Evolutionary conservation across 2,888 invertebrate species (phyloP), one percentile per base, ranked within the genome.

Genomic region (Sinelater perroti): DNA sequence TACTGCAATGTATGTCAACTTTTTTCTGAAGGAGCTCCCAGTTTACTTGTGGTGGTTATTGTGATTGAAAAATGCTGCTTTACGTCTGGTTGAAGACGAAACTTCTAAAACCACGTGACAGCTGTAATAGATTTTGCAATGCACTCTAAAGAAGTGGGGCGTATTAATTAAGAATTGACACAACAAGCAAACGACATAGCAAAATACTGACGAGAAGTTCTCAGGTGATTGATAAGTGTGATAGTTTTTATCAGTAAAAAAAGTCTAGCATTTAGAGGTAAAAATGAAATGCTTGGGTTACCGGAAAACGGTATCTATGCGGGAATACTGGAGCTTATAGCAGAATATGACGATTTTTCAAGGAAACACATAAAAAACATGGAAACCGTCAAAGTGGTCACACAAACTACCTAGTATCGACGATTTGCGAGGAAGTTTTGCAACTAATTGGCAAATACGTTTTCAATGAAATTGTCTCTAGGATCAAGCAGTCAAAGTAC

Each of bases 131-230:
- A 1, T 14, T 8, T 31, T 11, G 20, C 14, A 10, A 21, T 8
- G 2, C 40, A 24, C 24, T 5, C 20, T 6, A 21, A 24, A 10
- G 16, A 11, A 20, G 1, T 40, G 4, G 40, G 40, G 7, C 40
- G 40, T 24, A 40, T 40, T 40, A 24, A 40, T 10, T 1, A 2
- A 6, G 16, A 40, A 2, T 3, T 40, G 2, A 7, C 3, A 21
- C 2, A 21, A 24, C 40, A 40, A 21, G n/a, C 24, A 3, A 10
- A 40, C 5, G 8, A 54, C 2, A 4, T 16, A n/a, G 31, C 51
- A 14, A 20, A 61, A n/a, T 65, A 66, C 56, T 67, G 67, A 61
- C 51, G 56, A 13, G 53, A n/a, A n/a, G n/a, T n/a, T n/a, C n/a
- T n/a, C n/a, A 51, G 33, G 30, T 45, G 51, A 50, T 55, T 67